These are phyloP conservation scores for Epirrhoe alternata DNA, from an alignment of 2,888 invertebrate species.

Conservation along the genomic window DNA sequence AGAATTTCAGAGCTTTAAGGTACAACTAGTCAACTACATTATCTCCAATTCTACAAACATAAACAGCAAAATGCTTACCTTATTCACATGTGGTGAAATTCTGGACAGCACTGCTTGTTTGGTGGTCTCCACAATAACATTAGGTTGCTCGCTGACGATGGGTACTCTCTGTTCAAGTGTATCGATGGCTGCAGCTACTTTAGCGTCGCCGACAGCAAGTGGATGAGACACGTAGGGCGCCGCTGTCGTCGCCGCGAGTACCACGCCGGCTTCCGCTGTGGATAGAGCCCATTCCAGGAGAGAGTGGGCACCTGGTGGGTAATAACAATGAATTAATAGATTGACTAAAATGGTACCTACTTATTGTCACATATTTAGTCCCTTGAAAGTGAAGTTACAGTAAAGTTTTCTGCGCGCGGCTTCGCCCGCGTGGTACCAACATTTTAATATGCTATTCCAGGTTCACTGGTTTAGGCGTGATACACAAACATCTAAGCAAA, in stretches of 20 bases:
- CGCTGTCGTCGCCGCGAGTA: constrained; percentile 86
- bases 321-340: not conserved
- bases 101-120: constrained; percentile 85
- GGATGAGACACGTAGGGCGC: constrained; percentile 85
- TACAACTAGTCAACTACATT: no score
- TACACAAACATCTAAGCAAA: no score
- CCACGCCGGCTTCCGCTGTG: constrained; percentile 87
- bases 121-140: constrained; percentile 84
- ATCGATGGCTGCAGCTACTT: constrained; percentile 87
- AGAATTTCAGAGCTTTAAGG: no score
- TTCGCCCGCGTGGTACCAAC: no score
- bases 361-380: no score
- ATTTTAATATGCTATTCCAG: no score
- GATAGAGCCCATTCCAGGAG: constrained; percentile 89
- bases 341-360: no score
- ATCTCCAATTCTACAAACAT: no score
- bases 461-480: no score
- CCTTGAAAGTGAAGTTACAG: no score
- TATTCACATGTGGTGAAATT: constrained; percentile 82
- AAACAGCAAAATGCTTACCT: constrained; percentile 62
- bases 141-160: constrained; percentile 87
- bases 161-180: constrained; percentile 88
- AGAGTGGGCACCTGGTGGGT: constrained; percentile 83
- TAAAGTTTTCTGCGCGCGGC: no score
- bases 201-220: constrained; percentile 86